phyloP scores from a whole-genome alignment of 2,888 invertebrate species.

The Aphodius granarius region DNA sequence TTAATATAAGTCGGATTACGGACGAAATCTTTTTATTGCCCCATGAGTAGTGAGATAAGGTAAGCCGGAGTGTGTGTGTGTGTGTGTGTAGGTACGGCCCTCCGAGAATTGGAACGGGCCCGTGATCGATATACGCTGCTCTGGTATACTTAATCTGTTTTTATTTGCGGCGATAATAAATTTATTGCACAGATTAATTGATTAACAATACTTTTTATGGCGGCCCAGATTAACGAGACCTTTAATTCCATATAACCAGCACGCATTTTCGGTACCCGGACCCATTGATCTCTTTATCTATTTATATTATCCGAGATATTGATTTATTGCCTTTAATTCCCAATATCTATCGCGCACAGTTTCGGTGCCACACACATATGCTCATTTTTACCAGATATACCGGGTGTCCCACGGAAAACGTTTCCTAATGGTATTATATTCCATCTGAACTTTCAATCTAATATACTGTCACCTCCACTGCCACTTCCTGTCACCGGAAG shows the following conservation, averaged over 20 bases:
- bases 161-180: conserved; percentile 28
- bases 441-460: no score
- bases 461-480: no score
- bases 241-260: conserved; percentile 23
- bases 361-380: conserved; percentile 9
- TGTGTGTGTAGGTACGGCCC: neutral
- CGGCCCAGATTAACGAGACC: conserved; percentile 22
- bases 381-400: neutral
- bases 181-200: conserved; percentile 32
- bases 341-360: conserved; percentile 15
- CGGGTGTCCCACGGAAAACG: no score
- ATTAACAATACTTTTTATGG: conserved; percentile 28
- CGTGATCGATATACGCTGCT: neutral
- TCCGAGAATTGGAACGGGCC: conserved; percentile 6
- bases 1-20: conserved; percentile 22
- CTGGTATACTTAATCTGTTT: conserved; percentile 26
- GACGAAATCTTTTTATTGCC: conserved; percentile 27
- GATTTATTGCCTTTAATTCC: conserved; percentile 25
- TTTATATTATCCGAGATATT: conserved; percentile 22
- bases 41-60: conserved; percentile 22
- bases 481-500: no score
- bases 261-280: neutral
- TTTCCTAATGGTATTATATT: no score
- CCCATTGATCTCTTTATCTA: conserved; percentile 23
- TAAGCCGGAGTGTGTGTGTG: no score